Conservation (phyloP, 2,113 vertebrate genomes). For the Rissa tridactyla region DNA sequence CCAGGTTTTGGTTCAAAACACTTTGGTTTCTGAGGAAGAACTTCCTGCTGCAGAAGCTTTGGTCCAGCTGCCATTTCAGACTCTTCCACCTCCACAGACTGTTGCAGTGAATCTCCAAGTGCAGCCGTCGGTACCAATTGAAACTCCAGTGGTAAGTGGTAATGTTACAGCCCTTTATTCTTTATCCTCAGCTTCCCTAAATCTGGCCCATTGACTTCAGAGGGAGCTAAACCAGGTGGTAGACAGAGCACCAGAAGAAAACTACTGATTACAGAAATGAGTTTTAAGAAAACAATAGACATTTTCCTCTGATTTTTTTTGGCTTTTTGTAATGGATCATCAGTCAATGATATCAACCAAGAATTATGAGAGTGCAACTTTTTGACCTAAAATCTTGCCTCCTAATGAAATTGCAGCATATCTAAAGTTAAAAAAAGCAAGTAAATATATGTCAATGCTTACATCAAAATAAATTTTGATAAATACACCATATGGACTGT, state of each 20-base stretch:
- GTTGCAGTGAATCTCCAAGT: slow-evolving; percentile 93
- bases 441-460: background rate
- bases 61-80: slow-evolving; percentile 89
- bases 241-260: background rate
- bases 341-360: background rate
- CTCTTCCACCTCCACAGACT: slow-evolving; percentile 89
- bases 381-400: background rate
- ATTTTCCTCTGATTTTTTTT: slow-evolving; percentile 46
- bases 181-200: background rate
- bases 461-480: background rate
- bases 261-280: background rate
- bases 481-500: background rate
- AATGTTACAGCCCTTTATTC: background rate
- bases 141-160: slow-evolving; percentile 82
- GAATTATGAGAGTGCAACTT: background rate
- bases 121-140: slow-evolving; percentile 75
- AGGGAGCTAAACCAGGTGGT: background rate
- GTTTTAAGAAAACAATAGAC: background rate
- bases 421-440: background rate
- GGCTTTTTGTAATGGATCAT: slow-evolving; percentile 25
- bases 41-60: slow-evolving; percentile 87
- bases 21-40: slow-evolving; percentile 84
- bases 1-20: slow-evolving; percentile 83
- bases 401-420: background rate
- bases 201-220: background rate